Percentiles rank a stretch among this genome's conserved stretches.
phyloP scores from a whole-genome alignment of 2,113 vertebrate species.

The Sinocyclocheilus maitianheensis region DNA sequence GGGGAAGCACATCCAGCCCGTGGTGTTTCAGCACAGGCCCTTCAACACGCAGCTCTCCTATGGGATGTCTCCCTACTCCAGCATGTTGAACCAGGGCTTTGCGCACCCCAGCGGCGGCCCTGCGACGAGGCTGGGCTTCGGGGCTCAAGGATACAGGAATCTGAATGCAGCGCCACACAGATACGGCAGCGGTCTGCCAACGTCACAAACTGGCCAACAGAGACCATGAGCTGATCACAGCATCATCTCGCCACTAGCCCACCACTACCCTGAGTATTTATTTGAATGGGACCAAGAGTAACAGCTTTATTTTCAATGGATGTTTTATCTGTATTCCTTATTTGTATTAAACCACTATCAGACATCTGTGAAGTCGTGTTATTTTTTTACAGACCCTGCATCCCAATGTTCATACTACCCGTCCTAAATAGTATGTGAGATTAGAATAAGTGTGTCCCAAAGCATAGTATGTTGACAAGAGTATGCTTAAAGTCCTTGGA shows the following conservation, averaged over 20 bases:
- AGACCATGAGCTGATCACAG: constrained; percentile 73
- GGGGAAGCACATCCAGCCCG: constrained; percentile 82
- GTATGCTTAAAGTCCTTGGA: no score
- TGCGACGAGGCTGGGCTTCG: constrained; percentile 64
- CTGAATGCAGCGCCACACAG: constrained; percentile 75
- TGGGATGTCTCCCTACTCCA: constrained; percentile 75
- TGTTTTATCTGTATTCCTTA: constrained; percentile 44
- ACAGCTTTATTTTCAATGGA: constrained; percentile 21
- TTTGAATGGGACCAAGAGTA: constrained; percentile 57
- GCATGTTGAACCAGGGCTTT: constrained; percentile 77
- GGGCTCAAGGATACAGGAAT: constrained; percentile 83
- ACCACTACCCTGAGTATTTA: constrained; percentile 57
- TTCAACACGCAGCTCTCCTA: constrained; percentile 81
- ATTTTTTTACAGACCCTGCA: no score
- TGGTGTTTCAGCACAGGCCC: constrained; percentile 82
- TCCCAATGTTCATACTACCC: no score
- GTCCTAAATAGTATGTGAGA: no score
- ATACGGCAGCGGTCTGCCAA: constrained; percentile 74
- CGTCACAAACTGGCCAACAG: constrained; percentile 73
- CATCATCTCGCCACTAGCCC: not conserved
- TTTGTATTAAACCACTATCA: constrained; percentile 39
- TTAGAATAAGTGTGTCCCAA: no score
- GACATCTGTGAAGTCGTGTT: not conserved
- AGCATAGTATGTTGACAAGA: no score
- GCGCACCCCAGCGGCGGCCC: constrained; percentile 41